phyloP scores from a whole-genome alignment of 1,140 invertebrate genomes.

The Dufourea novaeangliae region DNA sequence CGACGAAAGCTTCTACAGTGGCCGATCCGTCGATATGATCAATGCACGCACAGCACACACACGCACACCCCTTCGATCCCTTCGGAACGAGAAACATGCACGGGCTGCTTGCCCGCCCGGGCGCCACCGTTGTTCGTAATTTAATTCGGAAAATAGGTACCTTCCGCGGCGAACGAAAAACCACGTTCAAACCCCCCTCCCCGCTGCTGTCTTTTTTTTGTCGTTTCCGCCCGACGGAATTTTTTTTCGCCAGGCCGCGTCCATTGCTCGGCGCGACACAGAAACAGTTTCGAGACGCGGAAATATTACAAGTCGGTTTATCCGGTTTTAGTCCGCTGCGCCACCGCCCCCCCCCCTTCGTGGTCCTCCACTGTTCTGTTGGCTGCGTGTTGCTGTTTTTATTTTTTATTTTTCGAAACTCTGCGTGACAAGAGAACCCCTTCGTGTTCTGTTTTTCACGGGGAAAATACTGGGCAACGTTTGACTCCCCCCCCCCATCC shows the following conservation, averaged over 20 bases:
- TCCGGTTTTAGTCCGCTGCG: not conserved
- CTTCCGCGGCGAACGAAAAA: not conserved
- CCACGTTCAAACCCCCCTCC: too few species aligned
- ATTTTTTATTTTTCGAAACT: too few species aligned
- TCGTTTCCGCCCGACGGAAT: not conserved
- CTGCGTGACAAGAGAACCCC: too few species aligned
- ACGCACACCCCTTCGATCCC: too few species aligned
- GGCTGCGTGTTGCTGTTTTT: too few species aligned
- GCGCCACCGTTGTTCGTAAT: not conserved
- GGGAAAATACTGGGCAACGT: too few species aligned
- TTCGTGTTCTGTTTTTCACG: too few species aligned
- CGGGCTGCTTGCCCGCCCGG: not conserved
- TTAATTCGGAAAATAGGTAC: conserved; percentile 20
- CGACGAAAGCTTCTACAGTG: not conserved
- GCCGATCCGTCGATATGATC: conserved; percentile 34
- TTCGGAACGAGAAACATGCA: conserved; percentile 18
- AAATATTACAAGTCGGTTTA: conserved; percentile 28
- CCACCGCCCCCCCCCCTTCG: too few species aligned
- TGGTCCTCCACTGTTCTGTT: too few species aligned
- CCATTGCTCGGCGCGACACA: not conserved
- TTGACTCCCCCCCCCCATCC: too few species aligned
- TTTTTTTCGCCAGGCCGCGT: not conserved
- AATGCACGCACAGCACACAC: conserved; percentile 4
- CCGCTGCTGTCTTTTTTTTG: not conserved
- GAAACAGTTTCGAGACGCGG: conserved; percentile 11